Evolutionary conservation across 2,113 vertebrate genomes (phyloP).

Genomic region (Oreochromis aureus): DNA sequence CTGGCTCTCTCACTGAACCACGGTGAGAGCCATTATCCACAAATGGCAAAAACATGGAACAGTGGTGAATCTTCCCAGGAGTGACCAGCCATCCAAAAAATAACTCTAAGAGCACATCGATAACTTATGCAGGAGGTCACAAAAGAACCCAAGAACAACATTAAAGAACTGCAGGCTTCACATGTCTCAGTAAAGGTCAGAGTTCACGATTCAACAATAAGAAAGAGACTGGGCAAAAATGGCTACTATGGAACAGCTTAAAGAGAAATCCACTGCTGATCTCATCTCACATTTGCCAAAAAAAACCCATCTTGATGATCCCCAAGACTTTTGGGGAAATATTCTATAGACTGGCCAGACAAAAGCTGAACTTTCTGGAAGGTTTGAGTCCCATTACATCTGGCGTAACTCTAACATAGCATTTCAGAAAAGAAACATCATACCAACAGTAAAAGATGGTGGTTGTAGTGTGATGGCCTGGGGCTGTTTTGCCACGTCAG

Average conservation of each 20-base stretch:
- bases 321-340: rapidly evolving
- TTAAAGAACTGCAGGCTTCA: background rate
- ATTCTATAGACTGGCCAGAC: background rate
- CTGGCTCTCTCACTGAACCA: background rate
- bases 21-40: background rate
- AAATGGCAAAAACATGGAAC: background rate
- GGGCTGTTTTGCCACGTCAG: background rate
- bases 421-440: background rate
- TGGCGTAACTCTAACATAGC: background rate
- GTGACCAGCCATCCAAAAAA: background rate
- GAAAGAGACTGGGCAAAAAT: rapidly evolving
- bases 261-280: background rate
- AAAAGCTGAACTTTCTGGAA: background rate
- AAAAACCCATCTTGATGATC: rapidly evolving
- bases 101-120: background rate
- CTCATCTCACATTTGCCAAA: background rate
- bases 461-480: background rate
- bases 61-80: background rate
- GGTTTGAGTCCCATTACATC: background rate
- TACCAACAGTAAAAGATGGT: background rate
- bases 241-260: background rate
- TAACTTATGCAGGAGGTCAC: background rate
- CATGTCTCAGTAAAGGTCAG: background rate
- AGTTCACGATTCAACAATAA: background rate
- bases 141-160: background rate